Percentiles rank a stretch among this genome's conserved stretches.
Conservation (phyloP, 1,140 invertebrate species). For the Rhopalosiphum padi region DNA sequence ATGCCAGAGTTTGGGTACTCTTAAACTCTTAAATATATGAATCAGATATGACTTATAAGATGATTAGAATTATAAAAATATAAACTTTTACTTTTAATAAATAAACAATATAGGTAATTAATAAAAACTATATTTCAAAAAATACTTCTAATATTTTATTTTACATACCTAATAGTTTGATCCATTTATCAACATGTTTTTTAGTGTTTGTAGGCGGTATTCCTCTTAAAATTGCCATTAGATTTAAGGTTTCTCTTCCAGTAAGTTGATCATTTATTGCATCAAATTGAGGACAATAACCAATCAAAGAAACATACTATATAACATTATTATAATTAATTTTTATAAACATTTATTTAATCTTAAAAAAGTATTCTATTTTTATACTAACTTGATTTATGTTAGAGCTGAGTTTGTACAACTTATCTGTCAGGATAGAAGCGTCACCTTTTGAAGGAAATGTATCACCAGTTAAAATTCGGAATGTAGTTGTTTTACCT, state of each 20-base stretch:
- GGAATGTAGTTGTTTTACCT: conserved; percentile 85
- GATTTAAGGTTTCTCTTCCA: conserved; percentile 76
- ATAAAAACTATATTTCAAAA: not conserved
- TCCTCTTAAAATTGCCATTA: conserved; percentile 80
- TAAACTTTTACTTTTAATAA: not conserved
- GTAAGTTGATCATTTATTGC: conserved; percentile 83
- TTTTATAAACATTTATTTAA: not conserved
- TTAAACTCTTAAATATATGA: no score
- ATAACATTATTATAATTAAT: conserved; percentile 27
- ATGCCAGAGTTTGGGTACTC: no score
- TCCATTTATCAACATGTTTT: conserved; percentile 67
- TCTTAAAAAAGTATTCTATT: not conserved
- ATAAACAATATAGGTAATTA: not conserved
- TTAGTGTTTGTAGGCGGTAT: conserved; percentile 67
- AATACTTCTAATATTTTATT: not conserved
- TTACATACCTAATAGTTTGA: conserved; percentile 67
- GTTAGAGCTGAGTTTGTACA: conserved; percentile 12
- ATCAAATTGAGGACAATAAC: conserved; percentile 87
- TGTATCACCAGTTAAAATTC: conserved; percentile 82
- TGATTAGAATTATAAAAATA: no score
- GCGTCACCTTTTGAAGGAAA: conserved; percentile 59
- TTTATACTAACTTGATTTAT: conserved; percentile 21
- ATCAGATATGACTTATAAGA: no score
- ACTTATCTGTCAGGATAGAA: conserved; percentile 54
- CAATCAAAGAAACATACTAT: conserved; percentile 69